Base-by-base conservation (phyloP, 2,113 vertebrate species). In the Zosterops japonicus region DNA sequence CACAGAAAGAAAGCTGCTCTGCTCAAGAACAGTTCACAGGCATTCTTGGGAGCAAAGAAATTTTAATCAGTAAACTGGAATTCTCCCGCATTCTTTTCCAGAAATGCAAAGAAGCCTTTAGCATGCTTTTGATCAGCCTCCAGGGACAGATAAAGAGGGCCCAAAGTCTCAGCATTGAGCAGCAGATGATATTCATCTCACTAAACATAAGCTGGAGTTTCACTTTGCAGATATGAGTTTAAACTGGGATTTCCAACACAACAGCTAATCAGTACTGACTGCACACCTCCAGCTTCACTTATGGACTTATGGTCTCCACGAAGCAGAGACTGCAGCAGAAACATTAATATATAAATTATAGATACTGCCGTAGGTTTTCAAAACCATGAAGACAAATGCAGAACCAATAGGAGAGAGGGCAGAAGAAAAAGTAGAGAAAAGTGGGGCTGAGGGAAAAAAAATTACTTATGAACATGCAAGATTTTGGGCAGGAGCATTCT, bases 1-100 rank as follows among this genome's bases (percentile, higher is more conserved):
- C 50, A 69, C 67, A 84, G 55, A 79, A 46, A 86, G 35, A 85
- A 95, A 93, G 75, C 75, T 93, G 63, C 63, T 93, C 64, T 60
- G 25, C 53, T 78, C 8, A 5, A 29, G 52, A 95, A 84, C 63
- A 90, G 42, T 60, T 90, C 72, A 71, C 52, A 89, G 19, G 69
- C 76, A 42, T 83, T 90, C 61, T 71, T 83, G 39, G 29, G 27
- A 85, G 25, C 83, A 52, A 24, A 9, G 79, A 81, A 80, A 71
- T 78, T 71, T 83, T 68, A 52, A 63, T 27, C 88, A 90, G 60
- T n/a, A 64, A 92, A 83, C 59, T 74, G 39, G 42, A 91, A 90
- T 71, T 93, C n/a, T 92, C 60, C 21, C 0, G 0, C 6, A 1
- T 86, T 86, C 90, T 80, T 86, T 90, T 87, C 76, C 83, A 96